Percentiles rank a stretch among this genome's conserved stretches.
These are phyloP conservation scores for Phrynosoma platyrhinos DNA, from an alignment of 2,113 vertebrate species.

Conservation along the genomic window DNA sequence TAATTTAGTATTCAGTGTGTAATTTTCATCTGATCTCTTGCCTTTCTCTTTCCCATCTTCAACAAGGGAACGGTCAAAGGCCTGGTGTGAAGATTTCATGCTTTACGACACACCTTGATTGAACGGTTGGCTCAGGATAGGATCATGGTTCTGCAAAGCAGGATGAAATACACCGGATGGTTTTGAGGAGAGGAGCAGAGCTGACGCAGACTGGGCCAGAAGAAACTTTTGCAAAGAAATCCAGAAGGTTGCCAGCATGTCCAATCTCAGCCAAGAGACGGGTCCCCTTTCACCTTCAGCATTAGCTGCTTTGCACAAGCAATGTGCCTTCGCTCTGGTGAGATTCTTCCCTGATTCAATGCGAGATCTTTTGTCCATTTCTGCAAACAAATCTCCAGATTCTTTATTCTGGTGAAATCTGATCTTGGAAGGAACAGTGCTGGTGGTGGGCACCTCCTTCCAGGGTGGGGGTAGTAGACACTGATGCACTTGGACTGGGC, in stretches of 20 bases:
- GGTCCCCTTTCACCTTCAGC: too few species aligned
- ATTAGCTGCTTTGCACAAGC: neutral
- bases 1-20: too few species aligned
- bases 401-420: neutral
- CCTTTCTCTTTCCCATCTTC: neutral
- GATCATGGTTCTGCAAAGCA: too few species aligned
- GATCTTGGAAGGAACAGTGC: neutral
- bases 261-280: neutral
- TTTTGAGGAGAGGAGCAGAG: too few species aligned
- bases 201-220: too few species aligned
- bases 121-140: too few species aligned
- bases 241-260: too few species aligned
- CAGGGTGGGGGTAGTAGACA: neutral
- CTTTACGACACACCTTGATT: too few species aligned
- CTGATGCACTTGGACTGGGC: neutral
- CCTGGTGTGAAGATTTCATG: neutral
- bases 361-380: neutral
- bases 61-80: too few species aligned
- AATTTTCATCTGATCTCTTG: too few species aligned
- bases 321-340: neutral
- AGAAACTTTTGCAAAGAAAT: too few species aligned
- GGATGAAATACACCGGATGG: too few species aligned
- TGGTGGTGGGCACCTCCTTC: neutral
- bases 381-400: neutral
- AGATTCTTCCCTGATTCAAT: neutral